Evolutionary conservation across 2,797 vertebrate genomes (phyloP).

Genomic region (Acipenser transmontanus): DNA sequence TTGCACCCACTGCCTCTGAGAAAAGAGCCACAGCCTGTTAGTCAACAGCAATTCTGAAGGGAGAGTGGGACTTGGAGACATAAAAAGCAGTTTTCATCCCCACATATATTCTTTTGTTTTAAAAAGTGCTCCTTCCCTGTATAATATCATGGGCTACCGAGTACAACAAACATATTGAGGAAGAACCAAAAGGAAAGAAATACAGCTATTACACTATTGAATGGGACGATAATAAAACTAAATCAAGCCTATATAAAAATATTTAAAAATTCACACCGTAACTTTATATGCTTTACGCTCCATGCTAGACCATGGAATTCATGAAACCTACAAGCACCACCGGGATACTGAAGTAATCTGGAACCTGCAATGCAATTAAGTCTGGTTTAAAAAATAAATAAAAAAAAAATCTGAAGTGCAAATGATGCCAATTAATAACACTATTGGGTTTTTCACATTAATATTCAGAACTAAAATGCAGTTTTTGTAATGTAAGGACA

Average conservation of each 20-base stretch:
- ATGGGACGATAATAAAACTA: constrained; percentile 10
- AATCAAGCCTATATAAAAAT: constrained; percentile 6
- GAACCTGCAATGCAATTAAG: too few species aligned
- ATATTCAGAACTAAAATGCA: too few species aligned
- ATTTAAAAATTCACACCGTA: background rate
- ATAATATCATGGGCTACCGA: constrained; percentile 30
- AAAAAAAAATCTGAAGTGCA: background rate
- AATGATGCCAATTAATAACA: background rate
- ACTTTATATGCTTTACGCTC: background rate
- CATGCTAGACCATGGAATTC: background rate
- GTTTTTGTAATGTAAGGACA: too few species aligned
- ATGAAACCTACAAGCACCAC: too few species aligned
- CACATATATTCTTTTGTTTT: constrained; percentile 51
- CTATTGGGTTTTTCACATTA: background rate
- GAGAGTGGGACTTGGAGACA: constrained; percentile 60
- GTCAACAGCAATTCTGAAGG: constrained; percentile 69
- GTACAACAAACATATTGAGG: background rate
- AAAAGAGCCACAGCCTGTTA: constrained; percentile 80
- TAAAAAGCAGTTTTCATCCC: constrained; percentile 64
- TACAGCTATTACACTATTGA: background rate
- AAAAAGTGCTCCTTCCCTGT: constrained; percentile 53
- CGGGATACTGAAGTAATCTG: too few species aligned
- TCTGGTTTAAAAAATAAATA: background rate
- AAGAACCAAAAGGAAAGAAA: background rate
- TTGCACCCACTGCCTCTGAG: constrained; percentile 77